These are phyloP conservation scores for Acridotheres tristis DNA, from an alignment of 2,797 vertebrate species.

Conservation along the genomic window DNA sequence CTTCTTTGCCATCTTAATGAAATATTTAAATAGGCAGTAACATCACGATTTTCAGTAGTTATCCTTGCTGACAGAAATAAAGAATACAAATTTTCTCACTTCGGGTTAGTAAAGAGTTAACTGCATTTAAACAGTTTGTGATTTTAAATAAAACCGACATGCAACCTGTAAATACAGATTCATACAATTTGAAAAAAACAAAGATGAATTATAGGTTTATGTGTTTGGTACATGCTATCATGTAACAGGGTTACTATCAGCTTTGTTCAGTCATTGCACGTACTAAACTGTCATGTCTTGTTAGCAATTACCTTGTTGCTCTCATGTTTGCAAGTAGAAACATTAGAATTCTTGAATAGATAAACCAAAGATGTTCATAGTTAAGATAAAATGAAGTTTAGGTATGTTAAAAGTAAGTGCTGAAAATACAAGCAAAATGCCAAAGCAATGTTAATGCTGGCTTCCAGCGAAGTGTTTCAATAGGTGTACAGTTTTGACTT, in stretches of 20 bases:
- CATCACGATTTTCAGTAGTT: not conserved
- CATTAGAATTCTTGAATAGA: not conserved
- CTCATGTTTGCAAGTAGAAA: constrained; percentile 9
- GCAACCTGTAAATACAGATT: not conserved
- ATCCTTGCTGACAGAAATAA: not conserved
- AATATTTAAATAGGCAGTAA: not conserved
- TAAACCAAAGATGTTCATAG: not conserved
- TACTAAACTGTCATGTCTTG: constrained; percentile 16
- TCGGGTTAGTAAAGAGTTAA: not conserved
- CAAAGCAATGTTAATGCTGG: not conserved
- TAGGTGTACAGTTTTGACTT: not conserved
- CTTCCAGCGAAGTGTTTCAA: not conserved
- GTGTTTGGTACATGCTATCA: not conserved
- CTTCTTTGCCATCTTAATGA: not conserved
- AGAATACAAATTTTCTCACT: not conserved
- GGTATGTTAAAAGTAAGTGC: not conserved
- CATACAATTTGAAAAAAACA: not conserved
- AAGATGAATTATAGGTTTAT: not conserved
- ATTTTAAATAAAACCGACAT: not conserved
- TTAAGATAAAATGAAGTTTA: constrained; percentile 10
- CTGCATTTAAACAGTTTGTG: not conserved
- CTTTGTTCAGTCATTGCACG: not conserved
- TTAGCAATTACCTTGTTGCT: constrained; percentile 22
- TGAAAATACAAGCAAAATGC: constrained; percentile 27
- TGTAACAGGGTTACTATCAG: not conserved